A percentile compares a stretch with the other conserved stretches of the same genome.
These are phyloP conservation scores for Gymnorhina tibicen DNA, from an alignment of 2,113 vertebrate species.

Conservation along the genomic window DNA sequence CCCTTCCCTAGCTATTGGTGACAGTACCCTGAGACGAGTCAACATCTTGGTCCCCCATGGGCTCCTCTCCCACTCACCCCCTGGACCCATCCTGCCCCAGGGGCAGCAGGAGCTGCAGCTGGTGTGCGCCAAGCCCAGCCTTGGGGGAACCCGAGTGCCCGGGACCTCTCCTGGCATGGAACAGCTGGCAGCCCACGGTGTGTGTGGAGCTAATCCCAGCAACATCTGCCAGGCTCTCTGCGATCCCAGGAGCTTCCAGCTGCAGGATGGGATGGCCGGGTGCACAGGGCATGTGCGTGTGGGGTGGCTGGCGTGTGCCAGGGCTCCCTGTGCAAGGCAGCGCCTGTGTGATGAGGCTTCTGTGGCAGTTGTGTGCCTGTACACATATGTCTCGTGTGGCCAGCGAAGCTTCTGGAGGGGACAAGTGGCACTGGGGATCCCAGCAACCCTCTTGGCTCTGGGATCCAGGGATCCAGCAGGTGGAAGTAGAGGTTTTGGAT, in stretches of 20 bases:
- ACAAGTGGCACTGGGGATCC: neutral
- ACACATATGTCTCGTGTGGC: rapidly evolving
- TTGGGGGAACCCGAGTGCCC: rapidly evolving
- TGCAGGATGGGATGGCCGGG: neutral
- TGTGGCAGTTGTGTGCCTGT: neutral
- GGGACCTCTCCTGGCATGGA: rapidly evolving
- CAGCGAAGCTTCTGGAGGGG: neutral
- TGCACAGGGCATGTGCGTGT: neutral
- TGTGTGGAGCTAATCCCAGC: constrained; percentile 22
- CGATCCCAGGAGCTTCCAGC: rapidly evolving
- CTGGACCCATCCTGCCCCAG: neutral
- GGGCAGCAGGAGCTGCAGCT: neutral
- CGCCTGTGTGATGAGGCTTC: neutral
- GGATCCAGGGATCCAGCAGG: neutral
- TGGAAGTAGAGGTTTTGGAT: neutral
- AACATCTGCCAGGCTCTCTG: constrained; percentile 37
- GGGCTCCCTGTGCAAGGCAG: neutral
- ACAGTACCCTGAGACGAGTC: neutral
- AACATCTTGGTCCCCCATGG: neutral
- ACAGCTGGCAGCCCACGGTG: neutral
- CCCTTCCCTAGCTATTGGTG: neutral
- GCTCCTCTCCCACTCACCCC: neutral
- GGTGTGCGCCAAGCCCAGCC: neutral
- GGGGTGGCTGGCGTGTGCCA: neutral
- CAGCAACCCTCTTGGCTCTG: neutral